Evolutionary conservation across 2,113 vertebrate genomes (phyloP).

Genomic region (Bagarius yarrelli): DNA sequence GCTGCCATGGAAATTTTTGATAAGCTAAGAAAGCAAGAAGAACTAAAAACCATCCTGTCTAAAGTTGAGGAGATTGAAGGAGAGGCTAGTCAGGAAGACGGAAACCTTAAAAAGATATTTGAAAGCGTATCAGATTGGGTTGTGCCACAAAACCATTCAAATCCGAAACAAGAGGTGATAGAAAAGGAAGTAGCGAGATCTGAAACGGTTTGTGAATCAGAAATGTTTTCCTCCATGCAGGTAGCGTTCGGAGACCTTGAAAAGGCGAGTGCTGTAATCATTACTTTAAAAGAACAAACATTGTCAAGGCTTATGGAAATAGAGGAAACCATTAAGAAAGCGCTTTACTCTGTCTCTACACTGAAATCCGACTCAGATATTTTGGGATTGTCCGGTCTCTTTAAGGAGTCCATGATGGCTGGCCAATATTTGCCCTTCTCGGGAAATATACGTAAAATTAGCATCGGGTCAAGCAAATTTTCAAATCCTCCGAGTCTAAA

Average conservation of each 20-base stretch:
- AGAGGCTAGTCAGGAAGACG: conserved; percentile 76
- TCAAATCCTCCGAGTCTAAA: conserved; percentile 51
- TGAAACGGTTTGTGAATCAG: conserved; percentile 51
- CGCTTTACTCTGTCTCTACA: conserved; percentile 85
- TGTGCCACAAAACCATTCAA: conserved; percentile 54
- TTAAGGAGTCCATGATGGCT: conserved; percentile 79
- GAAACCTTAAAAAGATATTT: conserved; percentile 77
- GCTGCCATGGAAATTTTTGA: conserved; percentile 81
- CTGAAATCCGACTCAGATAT: conserved; percentile 87
- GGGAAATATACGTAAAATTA: conserved; percentile 74
- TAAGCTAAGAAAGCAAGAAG: conserved; percentile 78
- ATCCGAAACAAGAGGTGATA: conserved; percentile 37
- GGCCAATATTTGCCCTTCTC: conserved; percentile 59
- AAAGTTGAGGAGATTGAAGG: conserved; percentile 82
- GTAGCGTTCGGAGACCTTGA: conserved; percentile 86
- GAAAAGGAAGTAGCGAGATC: conserved; percentile 54
- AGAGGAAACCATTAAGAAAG: conserved; percentile 87
- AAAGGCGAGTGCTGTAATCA: conserved; percentile 85
- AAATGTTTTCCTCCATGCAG: conserved; percentile 74
- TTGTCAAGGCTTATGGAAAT: conserved; percentile 86
- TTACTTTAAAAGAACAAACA: conserved; percentile 88
- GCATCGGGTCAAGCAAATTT: conserved; percentile 72
- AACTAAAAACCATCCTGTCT: conserved; percentile 81
- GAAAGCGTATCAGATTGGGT: conserved; percentile 82
- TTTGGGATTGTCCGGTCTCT: conserved; percentile 75